These are phyloP conservation scores for Notothenia rossii DNA, from an alignment of 2,113 vertebrate genomes.

Conservation along the genomic window DNA sequence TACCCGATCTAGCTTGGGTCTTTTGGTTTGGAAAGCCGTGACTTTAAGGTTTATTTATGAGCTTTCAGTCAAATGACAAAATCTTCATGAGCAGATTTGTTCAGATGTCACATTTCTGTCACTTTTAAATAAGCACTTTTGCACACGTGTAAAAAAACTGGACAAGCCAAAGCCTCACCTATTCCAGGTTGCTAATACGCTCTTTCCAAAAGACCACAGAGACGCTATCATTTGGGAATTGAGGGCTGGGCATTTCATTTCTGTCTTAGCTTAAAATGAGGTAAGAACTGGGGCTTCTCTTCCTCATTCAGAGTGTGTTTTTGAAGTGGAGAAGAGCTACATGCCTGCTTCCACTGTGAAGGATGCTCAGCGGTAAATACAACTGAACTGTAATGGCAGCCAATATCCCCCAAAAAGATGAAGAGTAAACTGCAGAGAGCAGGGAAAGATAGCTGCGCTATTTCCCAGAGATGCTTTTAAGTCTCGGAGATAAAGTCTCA, in stretches of 20 bases:
- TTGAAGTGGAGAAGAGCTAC: background rate
- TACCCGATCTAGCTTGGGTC: background rate
- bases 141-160: background rate
- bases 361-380: slow-evolving; percentile 30
- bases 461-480: slow-evolving; percentile 20
- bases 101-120: background rate
- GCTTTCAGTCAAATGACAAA: background rate
- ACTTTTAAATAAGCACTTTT: too few relatives aligned
- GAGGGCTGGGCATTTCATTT: slow-evolving; percentile 54
- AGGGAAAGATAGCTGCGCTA: background rate
- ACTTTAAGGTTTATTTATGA: background rate
- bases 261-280: slow-evolving; percentile 35
- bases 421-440: background rate
- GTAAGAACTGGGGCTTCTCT: background rate
- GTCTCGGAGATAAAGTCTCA: slow-evolving; percentile 2
- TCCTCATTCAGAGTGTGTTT: slow-evolving; percentile 8
- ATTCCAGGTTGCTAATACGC: background rate
- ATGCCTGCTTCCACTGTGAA: background rate
- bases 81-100: background rate
- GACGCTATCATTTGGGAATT: slow-evolving; percentile 52
- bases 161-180: slow-evolving; percentile 13
- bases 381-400: slow-evolving; percentile 1
- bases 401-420: slow-evolving; percentile 20
- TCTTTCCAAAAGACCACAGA: slow-evolving; percentile 12
- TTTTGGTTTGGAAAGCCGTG: background rate